Conservation (phyloP, 30 jellyfish, hydroid and myxozoan species). For the Euphysa ruthae region DNA sequence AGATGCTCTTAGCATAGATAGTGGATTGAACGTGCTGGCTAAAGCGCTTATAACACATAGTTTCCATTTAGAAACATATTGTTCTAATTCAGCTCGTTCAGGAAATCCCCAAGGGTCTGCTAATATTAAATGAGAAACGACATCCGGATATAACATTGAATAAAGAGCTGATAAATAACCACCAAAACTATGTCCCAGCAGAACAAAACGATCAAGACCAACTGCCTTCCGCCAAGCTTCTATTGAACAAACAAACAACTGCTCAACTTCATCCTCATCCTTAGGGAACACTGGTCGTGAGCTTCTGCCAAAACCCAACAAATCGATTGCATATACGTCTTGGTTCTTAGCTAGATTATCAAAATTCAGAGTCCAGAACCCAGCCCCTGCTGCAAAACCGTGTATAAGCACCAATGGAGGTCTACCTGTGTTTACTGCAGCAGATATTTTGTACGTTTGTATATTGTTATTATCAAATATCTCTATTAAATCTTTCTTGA, state of each 20-base stretch:
- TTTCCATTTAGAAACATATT: constrained; percentile 3
- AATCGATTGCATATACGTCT: constrained; percentile 72
- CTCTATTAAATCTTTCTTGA: constrained; percentile 55
- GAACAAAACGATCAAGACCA: constrained; percentile 50
- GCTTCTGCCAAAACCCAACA: constrained; percentile 94
- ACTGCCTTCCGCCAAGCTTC: constrained; percentile 93
- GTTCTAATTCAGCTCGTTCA: constrained; percentile 47
- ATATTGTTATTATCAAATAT: constrained; percentile 53
- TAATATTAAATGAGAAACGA: constrained; percentile 54
- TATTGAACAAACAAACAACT: constrained; percentile 48
- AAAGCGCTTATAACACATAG: background rate
- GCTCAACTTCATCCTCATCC: constrained; percentile 48
- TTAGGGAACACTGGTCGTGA: constrained; percentile 69
- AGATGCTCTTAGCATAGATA: constrained; percentile 23
- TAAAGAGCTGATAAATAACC: constrained; percentile 76
- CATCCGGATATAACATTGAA: constrained; percentile 65
- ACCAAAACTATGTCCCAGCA: constrained; percentile 95
- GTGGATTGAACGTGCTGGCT: constrained; percentile 24
- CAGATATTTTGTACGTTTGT: constrained; percentile 62
- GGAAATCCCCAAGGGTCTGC: constrained; percentile 99
- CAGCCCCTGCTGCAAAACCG: constrained; percentile 94
- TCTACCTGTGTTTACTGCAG: constrained; percentile 10
- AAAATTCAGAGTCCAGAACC: constrained; percentile 78
- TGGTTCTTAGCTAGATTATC: constrained; percentile 54
- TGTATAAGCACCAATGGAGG: constrained; percentile 66